Conservation (phyloP, 2,888 invertebrate species). For the Chirona hameri region DNA sequence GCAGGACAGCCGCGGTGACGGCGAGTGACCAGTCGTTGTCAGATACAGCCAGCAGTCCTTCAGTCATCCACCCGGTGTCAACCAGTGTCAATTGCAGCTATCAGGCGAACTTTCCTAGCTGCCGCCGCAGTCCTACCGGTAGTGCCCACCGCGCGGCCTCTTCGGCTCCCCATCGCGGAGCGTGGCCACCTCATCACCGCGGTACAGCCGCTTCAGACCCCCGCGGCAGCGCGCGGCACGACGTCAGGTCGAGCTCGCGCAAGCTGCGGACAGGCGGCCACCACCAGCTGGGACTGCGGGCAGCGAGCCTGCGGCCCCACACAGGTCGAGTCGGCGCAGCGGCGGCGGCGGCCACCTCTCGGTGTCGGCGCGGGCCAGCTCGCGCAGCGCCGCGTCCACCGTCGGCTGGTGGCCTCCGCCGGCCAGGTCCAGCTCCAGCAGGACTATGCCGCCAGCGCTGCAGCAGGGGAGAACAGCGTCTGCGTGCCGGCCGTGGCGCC, state of each 20-base stretch:
- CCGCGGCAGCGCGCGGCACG: constrained; percentile 77
- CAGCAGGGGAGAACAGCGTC: constrained; percentile 67
- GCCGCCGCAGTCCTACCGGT: not conserved
- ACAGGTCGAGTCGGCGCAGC: constrained; percentile 69
- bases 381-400: constrained; percentile 69
- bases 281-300: constrained; percentile 70
- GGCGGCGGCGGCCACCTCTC: constrained; percentile 33
- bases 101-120: not conserved
- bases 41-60: not conserved
- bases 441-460: constrained; percentile 81
- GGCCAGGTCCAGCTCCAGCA: constrained; percentile 77
- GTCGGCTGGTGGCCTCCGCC: constrained; percentile 70
- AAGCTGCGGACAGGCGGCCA: constrained; percentile 66
- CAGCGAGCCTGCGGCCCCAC: constrained; percentile 76
- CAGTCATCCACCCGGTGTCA: not conserved
- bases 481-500: constrained; percentile 60
- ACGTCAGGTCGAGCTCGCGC: constrained; percentile 73
- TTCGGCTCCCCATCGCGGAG: not conserved
- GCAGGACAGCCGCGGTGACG: too few relatives aligned
- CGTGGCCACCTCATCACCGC: constrained; percentile 48
- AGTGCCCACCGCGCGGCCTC: not conserved
- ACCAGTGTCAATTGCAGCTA: not conserved
- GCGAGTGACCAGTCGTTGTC: too few relatives aligned
- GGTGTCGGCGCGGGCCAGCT: constrained; percentile 60
- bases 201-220: constrained; percentile 79